Evolutionary conservation across 2,797 vertebrate genomes (phyloP).

Genomic region (Ctenosaura bakeri): DNA sequence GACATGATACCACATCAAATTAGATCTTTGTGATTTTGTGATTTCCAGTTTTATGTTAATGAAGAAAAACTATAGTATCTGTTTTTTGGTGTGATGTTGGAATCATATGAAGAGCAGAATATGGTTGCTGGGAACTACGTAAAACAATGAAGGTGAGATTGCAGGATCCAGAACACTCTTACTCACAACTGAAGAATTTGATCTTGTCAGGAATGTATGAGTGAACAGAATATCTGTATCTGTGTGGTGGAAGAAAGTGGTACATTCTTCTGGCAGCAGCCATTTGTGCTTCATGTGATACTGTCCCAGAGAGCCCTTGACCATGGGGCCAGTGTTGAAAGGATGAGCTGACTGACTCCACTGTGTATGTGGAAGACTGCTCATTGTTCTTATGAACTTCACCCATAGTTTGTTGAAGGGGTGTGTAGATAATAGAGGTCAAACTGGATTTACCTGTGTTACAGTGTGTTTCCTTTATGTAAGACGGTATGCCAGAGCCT

Average conservation of each 20-base stretch:
- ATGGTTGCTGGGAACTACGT: not conserved
- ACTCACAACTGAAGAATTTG: not conserved
- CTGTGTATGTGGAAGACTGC: not conserved
- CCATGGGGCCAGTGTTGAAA: not conserved
- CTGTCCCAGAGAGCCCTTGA: not conserved
- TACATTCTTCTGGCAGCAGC: too few species aligned
- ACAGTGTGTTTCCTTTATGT: not conserved
- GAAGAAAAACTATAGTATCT: constrained; percentile 11
- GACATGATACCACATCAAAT: constrained; percentile 47
- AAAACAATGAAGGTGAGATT: not conserved
- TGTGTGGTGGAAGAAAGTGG: not conserved
- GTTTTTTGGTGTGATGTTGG: constrained; percentile 32
- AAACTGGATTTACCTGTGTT: not conserved
- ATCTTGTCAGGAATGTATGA: too few species aligned
- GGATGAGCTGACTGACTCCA: not conserved
- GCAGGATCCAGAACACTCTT: not conserved
- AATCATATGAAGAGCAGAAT: not conserved
- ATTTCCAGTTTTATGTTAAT: constrained; percentile 25
- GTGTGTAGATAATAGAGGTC: not conserved
- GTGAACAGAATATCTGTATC: not conserved
- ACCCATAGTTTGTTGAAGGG: not conserved
- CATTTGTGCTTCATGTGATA: not conserved
- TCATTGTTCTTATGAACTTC: not conserved
- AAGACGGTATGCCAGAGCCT: too few species aligned
- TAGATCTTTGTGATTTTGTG: constrained; percentile 12